A percentile compares a stretch with the other conserved stretches of the same genome.
Evolutionary conservation across 2,888 invertebrate genomes (phyloP).

Genomic region (Cryptus armator): DNA sequence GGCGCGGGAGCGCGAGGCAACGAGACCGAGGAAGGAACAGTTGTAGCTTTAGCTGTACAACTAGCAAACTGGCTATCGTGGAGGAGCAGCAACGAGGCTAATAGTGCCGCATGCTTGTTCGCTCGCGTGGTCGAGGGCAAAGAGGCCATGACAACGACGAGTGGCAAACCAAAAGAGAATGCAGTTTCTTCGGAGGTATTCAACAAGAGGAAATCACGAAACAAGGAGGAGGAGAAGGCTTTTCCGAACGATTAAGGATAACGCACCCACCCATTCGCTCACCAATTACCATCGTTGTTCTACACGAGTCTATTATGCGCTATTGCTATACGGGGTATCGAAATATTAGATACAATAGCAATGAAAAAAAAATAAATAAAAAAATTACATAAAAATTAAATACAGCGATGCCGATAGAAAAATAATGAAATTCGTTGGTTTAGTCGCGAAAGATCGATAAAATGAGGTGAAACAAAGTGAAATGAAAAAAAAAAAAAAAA

Average conservation of each 20-base stretch:
- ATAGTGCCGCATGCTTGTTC: constrained; percentile 65
- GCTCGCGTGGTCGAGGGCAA: constrained; percentile 62
- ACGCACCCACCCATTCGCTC: not conserved
- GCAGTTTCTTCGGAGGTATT: constrained; percentile 40
- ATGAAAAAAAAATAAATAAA: too few relatives aligned
- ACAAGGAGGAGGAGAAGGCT: not conserved
- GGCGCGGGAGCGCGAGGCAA: constrained; percentile 70
- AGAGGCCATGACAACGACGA: constrained; percentile 65
- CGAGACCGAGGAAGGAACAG: constrained; percentile 71
- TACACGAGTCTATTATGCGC: not conserved
- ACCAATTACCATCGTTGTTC: not conserved
- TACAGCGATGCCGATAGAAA: too few relatives aligned
- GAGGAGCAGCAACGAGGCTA: constrained; percentile 39
- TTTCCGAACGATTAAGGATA: constrained; percentile 24
- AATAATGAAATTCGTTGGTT: too few relatives aligned
- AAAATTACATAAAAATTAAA: too few relatives aligned
- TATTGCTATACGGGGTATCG: too few relatives aligned
- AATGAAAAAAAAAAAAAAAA: too few relatives aligned
- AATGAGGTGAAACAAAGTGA: not conserved
- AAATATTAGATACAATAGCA: too few relatives aligned
- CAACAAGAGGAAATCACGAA: constrained; percentile 23
- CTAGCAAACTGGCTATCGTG: constrained; percentile 13
- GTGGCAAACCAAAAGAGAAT: constrained; percentile 57
- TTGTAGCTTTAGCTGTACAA: constrained; percentile 15
- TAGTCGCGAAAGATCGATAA: too few relatives aligned